Percentiles rank a stretch among this genome's conserved stretches.
Conservation (phyloP, 30 jellyfish, hydroid and myxozoan species). For the Turritopsis dohrnii region DNA sequence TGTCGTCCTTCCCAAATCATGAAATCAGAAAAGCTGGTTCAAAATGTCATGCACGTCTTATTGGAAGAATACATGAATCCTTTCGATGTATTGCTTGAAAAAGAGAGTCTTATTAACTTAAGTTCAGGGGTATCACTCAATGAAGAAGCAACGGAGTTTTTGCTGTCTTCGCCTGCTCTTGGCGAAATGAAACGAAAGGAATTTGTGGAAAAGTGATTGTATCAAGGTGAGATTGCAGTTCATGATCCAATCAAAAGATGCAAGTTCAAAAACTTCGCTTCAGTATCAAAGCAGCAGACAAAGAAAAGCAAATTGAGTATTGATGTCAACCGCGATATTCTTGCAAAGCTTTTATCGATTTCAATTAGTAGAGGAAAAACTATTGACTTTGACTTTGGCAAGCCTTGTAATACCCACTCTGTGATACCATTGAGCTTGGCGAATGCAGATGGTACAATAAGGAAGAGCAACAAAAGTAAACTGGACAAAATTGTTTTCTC, state of each 20-base stretch:
- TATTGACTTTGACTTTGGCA: too few relatives aligned
- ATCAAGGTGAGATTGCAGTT: too few relatives aligned
- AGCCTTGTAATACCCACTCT: too few relatives aligned
- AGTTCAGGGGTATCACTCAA: not conserved
- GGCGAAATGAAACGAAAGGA: not conserved
- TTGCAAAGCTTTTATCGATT: too few relatives aligned
- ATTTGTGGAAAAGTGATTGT: not conserved
- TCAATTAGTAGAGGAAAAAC: too few relatives aligned
- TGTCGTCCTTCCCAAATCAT: slow-evolving; percentile 1
- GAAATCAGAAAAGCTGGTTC: not conserved
- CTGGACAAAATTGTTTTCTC: not conserved
- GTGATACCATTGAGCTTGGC: not conserved
- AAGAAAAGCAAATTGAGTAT: not conserved
- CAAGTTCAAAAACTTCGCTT: not conserved
- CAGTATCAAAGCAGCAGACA: too few relatives aligned
- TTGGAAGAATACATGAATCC: slow-evolving; percentile 4
- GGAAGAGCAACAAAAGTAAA: not conserved
- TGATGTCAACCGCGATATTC: slow-evolving; percentile 14
- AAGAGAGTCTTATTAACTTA: not conserved
- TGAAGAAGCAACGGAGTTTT: not conserved
- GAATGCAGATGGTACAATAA: not conserved
- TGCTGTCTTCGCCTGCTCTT: not conserved
- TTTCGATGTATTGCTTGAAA: not conserved
- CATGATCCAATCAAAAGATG: not conserved
- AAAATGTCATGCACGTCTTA: not conserved